Conservation (phyloP, 2,113 vertebrate species). For the Tretioscincus oriximinensis region DNA sequence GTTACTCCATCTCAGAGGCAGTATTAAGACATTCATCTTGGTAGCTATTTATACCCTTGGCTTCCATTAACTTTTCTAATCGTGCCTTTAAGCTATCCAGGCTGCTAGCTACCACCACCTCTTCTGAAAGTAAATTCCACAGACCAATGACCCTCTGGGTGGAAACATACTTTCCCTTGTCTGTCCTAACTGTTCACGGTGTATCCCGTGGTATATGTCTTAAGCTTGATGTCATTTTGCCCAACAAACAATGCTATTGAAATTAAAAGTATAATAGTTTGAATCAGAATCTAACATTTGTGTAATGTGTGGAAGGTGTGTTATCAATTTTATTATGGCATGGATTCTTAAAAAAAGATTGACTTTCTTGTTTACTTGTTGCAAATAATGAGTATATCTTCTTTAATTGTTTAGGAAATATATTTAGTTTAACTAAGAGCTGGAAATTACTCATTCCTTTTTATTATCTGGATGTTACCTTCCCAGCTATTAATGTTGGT, state of each 20-base stretch:
- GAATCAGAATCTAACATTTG: not conserved
- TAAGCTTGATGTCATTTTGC: not conserved
- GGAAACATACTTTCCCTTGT: no score
- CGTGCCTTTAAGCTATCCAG: no score
- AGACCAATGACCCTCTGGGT: no score
- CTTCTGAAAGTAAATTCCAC: no score
- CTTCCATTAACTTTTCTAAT: no score
- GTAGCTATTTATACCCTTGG: no score
- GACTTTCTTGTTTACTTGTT: not conserved
- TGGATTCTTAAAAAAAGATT: constrained; percentile 30
- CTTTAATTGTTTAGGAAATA: constrained; percentile 38
- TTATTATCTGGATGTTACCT: constrained; percentile 59
- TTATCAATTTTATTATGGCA: constrained; percentile 27
- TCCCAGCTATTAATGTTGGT: constrained; percentile 70
- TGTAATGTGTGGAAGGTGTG: constrained; percentile 37
- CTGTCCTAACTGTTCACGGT: not conserved
- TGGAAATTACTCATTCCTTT: constrained; percentile 56
- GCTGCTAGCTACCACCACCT: no score
- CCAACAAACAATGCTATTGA: not conserved
- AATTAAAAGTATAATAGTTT: not conserved
- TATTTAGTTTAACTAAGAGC: constrained; percentile 43
- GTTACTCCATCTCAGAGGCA: no score
- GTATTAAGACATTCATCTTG: no score
- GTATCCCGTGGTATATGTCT: not conserved
- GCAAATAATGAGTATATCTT: constrained; percentile 34